A percentile compares a stretch with the other conserved stretches of the same genome.
Conservation (phyloP, 2,888 invertebrate genomes). For the Chaitophorus viminalis region DNA sequence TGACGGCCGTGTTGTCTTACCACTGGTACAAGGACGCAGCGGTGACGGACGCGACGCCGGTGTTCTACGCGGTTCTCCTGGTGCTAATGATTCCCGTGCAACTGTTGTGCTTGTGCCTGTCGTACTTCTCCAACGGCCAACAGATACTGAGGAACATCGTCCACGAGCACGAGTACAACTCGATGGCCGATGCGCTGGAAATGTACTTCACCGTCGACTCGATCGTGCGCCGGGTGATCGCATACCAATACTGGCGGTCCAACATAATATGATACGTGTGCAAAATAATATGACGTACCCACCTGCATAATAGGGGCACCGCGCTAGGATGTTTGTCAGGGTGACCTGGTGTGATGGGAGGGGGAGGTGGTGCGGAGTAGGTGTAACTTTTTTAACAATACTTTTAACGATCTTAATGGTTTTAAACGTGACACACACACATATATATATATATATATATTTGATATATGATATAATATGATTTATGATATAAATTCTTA, state of each 20-base stretch:
- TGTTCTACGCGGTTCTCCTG: neutral
- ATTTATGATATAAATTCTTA: no score
- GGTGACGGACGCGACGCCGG: neutral
- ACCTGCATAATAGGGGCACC: no score
- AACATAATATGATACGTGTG: no score
- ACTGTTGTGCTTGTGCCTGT: constrained; percentile 27
- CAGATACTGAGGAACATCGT: constrained; percentile 25
- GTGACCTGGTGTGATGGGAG: no score
- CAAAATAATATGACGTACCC: no score
- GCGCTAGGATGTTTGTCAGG: no score
- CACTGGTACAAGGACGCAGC: neutral
- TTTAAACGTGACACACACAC: no score
- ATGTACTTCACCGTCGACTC: constrained; percentile 43
- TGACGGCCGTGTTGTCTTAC: neutral
- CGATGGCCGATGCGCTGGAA: constrained; percentile 41
- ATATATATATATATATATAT: no score
- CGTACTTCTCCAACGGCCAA: constrained; percentile 44
- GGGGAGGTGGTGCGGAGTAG: no score
- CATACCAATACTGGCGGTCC: neutral
- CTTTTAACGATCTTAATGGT: no score
- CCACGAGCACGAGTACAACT: neutral
- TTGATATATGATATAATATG: no score
- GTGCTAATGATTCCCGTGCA: constrained; percentile 43
- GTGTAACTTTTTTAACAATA: no score
- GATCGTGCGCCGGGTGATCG: neutral